phyloP scores from a whole-genome alignment of 2,797 vertebrate genomes.

The Pterois miles region DNA sequence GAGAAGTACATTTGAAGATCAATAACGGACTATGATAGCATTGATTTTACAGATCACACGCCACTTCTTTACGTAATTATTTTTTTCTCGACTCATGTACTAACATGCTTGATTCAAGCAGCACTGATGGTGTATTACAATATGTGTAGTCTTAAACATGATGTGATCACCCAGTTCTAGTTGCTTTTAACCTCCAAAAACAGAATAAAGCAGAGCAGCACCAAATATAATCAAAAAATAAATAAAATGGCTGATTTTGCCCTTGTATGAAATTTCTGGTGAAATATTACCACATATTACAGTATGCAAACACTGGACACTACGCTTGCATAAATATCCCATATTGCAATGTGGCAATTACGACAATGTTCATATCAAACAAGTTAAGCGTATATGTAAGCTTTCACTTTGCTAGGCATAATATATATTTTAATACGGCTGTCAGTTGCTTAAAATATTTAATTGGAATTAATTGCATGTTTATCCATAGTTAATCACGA shows the following conservation, averaged over 20 bases:
- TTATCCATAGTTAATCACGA: too few relatives aligned
- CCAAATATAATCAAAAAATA: neutral
- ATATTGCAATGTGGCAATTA: neutral
- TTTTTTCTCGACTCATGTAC: neutral
- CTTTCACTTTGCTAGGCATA: neutral
- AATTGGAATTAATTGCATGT: too few relatives aligned
- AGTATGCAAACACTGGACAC: neutral
- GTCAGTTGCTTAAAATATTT: too few relatives aligned
- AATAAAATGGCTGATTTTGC: too few relatives aligned
- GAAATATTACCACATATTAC: neutral
- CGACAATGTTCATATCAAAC: too few relatives aligned
- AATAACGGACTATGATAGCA: conserved; percentile 23
- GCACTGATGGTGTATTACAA: neutral
- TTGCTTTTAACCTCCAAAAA: neutral
- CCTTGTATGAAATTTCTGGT: neutral
- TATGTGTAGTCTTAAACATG: neutral
- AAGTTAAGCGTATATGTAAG: neutral
- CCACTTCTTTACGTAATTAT: neutral
- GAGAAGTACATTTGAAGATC: conserved; percentile 5
- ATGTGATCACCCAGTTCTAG: conserved; percentile 1
- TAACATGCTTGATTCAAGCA: neutral
- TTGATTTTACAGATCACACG: conserved; percentile 21
- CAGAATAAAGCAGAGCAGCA: neutral
- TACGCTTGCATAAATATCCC: neutral
- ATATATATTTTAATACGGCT: neutral